Evolutionary conservation across 2,113 vertebrate species (phyloP), one percentile per base, ranked within the genome.

Genomic region (Phodopus roborovskii): DNA sequence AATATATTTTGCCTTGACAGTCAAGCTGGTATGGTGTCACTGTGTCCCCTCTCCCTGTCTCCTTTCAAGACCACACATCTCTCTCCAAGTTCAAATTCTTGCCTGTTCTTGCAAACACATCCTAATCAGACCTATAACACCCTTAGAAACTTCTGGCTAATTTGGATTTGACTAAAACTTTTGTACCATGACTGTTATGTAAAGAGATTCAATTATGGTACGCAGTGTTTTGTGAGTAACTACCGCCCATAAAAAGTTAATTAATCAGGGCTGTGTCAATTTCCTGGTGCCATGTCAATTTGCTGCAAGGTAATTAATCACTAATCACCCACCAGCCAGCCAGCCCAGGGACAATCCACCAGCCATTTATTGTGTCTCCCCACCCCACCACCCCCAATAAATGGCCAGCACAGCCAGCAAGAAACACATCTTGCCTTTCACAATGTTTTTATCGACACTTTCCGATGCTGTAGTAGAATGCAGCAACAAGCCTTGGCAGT

Each of bases 261-360:
- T 99, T 99, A 99, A 99, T 99, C 99, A 99, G 98, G 97, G 97
- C 98, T 98, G 98, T 99, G 99, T 99, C 99, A 98, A 98, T 99
- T 99, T 99, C 98, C 98, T 98, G 95, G 94, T 98, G 98, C 98
- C 98, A 96, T 98, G 98, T 99, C 99, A 99, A 98, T 99, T 99
- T 99, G 98, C 98, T 98, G 98, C 98, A 96, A 98, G 98, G 99
- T 99, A 99, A 99, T 99, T 99, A 99, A 99, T 99, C 99, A 99
- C 98, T 99, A 98, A 99, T 99, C 98, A 75, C 98, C 98, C 98
- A 98, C 98, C 86, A 36, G 98, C 98, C 98, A 98, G 98, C 98
- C 97, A 98, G 98, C 97, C 83, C 81, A 98, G 98, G 98, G 98
- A 98, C 98, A 97, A 98, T 98, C 98, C 98, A 78, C 22, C 33